Evolutionary conservation across 2,888 invertebrate species (phyloP).

Genomic region (Tetanocera ferruginea): DNA sequence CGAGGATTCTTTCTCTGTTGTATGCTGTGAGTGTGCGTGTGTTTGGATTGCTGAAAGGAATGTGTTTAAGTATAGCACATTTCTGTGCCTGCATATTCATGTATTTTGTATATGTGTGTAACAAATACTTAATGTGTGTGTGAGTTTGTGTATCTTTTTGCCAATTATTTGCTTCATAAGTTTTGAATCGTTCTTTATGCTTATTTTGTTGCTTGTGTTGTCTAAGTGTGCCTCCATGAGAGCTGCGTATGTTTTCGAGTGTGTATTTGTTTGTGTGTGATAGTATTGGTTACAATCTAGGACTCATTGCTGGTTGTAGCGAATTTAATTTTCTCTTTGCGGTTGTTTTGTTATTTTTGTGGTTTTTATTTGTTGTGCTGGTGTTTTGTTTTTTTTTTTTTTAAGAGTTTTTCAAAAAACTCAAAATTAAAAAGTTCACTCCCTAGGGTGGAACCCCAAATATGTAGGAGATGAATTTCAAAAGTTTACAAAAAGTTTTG

Average conservation of each 20-base stretch:
- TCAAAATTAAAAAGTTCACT: no score
- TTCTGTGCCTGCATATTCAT: no score
- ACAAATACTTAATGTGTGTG: constrained; percentile 17
- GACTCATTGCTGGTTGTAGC: no score
- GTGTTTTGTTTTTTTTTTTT: no score
- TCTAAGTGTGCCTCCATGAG: constrained; percentile 2
- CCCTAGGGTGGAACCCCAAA: no score
- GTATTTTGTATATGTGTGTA: constrained; percentile 40
- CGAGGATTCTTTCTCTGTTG: constrained; percentile 11
- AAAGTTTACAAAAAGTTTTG: no score
- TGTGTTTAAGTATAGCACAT: no score
- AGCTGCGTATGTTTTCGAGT: neutral
- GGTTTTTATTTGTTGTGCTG: no score
- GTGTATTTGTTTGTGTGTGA: neutral
- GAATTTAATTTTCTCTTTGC: no score
- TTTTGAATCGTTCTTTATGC: constrained; percentile 19
- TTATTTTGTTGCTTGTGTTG: neutral
- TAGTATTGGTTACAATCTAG: neutral
- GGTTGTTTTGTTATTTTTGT: no score
- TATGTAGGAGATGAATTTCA: no score
- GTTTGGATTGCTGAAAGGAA: constrained; percentile 15
- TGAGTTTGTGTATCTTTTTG: neutral
- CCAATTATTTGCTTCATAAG: constrained; percentile 43
- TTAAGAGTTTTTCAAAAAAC: no score
- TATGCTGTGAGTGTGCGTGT: constrained; percentile 37